Evolutionary conservation across 2,113 vertebrate species (phyloP).

Genomic region (Atherinomorus stipes): DNA sequence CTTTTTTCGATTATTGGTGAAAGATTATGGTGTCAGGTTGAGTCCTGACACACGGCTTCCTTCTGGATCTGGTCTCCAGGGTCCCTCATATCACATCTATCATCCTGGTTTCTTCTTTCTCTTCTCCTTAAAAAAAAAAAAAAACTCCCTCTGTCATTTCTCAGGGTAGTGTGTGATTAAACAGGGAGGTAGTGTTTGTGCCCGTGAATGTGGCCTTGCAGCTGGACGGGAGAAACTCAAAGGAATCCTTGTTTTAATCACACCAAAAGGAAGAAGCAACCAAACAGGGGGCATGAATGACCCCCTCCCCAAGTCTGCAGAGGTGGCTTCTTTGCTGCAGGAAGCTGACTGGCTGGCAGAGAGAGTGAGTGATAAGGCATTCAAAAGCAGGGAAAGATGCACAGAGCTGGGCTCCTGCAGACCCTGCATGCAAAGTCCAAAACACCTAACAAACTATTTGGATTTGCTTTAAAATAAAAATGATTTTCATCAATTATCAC

Average conservation of each 20-base stretch:
- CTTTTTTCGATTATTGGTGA: constrained; percentile 17
- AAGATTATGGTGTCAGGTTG: constrained; percentile 3
- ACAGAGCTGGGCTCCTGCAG: constrained; percentile 32
- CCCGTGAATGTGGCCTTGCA: constrained; percentile 79
- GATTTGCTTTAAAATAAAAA: constrained; percentile 34
- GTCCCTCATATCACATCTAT: constrained; percentile 40
- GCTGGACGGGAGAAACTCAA: constrained; percentile 82
- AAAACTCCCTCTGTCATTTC: constrained; percentile 58
- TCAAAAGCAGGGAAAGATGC: constrained; percentile 68
- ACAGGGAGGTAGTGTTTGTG: constrained; percentile 82
- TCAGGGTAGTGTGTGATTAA: constrained; percentile 61
- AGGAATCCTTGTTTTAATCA: constrained; percentile 82
- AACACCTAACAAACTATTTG: constrained; percentile 21
- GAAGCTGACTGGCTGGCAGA: constrained; percentile 75
- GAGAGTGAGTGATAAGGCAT: constrained; percentile 62
- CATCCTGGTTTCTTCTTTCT: constrained; percentile 53
- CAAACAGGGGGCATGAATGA: constrained; percentile 81
- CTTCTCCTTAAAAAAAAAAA: not conserved
- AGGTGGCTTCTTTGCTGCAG: constrained; percentile 75
- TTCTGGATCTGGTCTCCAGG: constrained; percentile 7
- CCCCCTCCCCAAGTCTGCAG: constrained; percentile 57
- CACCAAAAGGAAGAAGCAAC: constrained; percentile 74
- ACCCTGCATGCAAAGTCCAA: constrained; percentile 45
- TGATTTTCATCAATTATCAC: constrained; percentile 8
- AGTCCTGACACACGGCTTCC: constrained; percentile 8